These are phyloP conservation scores for Serrognathus titanus DNA, from an alignment of 2,888 invertebrate genomes.

Conservation along the genomic window DNA sequence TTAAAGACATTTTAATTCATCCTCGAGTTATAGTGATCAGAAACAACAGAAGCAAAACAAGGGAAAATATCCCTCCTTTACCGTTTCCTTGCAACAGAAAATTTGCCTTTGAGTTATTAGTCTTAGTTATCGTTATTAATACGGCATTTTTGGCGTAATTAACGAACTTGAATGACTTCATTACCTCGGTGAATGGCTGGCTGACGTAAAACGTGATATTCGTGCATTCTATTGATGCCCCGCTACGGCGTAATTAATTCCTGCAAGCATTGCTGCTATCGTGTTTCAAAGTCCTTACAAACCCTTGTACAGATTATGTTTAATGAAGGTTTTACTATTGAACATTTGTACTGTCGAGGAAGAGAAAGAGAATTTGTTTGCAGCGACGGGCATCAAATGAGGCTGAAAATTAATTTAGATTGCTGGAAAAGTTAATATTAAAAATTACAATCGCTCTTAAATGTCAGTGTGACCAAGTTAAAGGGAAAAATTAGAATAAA, in stretches of 20 bases:
- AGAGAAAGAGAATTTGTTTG: no score
- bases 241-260: conserved; percentile 14
- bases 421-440: no score
- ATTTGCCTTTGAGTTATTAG: conserved; percentile 28
- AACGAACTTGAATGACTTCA: conserved; percentile 18
- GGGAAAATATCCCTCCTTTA: no score
- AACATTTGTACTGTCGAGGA: neutral
- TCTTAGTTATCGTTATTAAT: conserved; percentile 28
- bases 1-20: no score
- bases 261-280: conserved; percentile 17
- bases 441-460: no score
- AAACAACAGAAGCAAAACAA: no score
- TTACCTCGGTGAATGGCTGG: conserved; percentile 9
- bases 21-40: no score
- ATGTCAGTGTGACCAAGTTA: no score
- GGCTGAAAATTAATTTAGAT: no score
- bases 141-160: conserved; percentile 27
- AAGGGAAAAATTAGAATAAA: no score
- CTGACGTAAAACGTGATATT: conserved; percentile 17
- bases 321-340: conserved; percentile 6
- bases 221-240: conserved; percentile 15
- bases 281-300: conserved; percentile 19
- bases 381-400: no score
- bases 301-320: conserved; percentile 14
- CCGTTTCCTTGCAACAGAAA: neutral